These are phyloP conservation scores for Bimastos eiseni DNA, from an alignment of 2,888 invertebrate genomes.

Conservation along the genomic window DNA sequence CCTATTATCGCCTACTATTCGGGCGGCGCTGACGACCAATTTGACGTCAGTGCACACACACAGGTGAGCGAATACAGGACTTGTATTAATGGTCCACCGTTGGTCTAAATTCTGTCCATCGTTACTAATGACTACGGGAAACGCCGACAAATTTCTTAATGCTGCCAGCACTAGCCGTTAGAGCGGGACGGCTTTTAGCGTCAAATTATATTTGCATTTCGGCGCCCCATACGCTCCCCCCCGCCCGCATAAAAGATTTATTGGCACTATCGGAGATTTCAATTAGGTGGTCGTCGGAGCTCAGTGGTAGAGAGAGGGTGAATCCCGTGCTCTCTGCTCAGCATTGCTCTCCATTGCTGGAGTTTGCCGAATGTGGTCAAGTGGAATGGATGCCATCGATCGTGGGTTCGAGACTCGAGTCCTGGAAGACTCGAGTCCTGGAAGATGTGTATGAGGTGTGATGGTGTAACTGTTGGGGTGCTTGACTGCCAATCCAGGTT, in stretches of 20 bases:
- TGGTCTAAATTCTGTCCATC: background rate
- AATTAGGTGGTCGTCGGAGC: background rate
- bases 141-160: conserved; percentile 18
- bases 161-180: background rate
- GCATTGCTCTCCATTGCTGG: background rate
- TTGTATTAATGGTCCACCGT: background rate
- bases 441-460: background rate
- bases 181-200: conserved; percentile 14
- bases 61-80: background rate
- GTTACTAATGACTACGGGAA: conserved; percentile 17
- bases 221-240: background rate
- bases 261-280: background rate
- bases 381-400: background rate
- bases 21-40: background rate
- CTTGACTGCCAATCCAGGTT: background rate
- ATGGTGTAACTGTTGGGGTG: background rate
- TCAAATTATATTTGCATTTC: conserved; percentile 1
- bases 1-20: conserved; percentile 16
- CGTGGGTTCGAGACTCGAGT: too few species aligned
- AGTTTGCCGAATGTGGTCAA: background rate
- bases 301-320: background rate
- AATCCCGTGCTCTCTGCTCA: background rate
- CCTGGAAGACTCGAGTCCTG: too few species aligned
- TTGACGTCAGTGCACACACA: background rate
- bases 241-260: background rate